Evolutionary conservation across 2,888 invertebrate genomes (phyloP).

Genomic region (Biston betularia): DNA sequence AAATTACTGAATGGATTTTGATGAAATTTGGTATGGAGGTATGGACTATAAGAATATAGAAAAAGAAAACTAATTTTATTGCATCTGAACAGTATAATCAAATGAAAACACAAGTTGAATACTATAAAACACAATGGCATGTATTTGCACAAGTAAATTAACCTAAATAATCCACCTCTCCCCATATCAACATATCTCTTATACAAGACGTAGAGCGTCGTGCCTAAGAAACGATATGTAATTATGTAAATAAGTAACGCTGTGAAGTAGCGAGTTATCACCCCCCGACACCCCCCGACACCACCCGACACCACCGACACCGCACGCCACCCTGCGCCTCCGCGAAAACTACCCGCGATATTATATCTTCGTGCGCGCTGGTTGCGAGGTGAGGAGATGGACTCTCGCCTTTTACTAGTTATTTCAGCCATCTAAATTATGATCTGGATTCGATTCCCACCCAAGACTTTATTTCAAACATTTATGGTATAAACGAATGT

Average conservation of each 20-base stretch:
- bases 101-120: no score
- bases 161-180: slow-evolving; percentile 8
- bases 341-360: slow-evolving; percentile 81
- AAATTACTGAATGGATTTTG: no score
- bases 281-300: slow-evolving; percentile 47
- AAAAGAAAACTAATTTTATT: no score
- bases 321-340: slow-evolving; percentile 46
- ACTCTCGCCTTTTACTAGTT: slow-evolving; percentile 26
- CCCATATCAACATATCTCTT: slow-evolving; percentile 9
- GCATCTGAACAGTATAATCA: no score
- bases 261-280: slow-evolving; percentile 70
- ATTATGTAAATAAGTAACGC: slow-evolving; percentile 82
- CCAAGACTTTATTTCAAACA: no score
- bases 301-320: slow-evolving; percentile 41
- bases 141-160: background rate
- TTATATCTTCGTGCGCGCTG: slow-evolving; percentile 75
- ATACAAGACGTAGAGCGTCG: slow-evolving; percentile 11
- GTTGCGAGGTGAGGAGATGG: slow-evolving; percentile 54
- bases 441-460: no score
- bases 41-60: no score
- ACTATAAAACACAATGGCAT: background rate
- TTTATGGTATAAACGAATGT: no score
- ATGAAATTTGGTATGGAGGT: no score
- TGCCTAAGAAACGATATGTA: slow-evolving; percentile 65
- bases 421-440: no score